Conservation (phyloP, 2,113 vertebrate genomes). For the Labeo rohita region DNA sequence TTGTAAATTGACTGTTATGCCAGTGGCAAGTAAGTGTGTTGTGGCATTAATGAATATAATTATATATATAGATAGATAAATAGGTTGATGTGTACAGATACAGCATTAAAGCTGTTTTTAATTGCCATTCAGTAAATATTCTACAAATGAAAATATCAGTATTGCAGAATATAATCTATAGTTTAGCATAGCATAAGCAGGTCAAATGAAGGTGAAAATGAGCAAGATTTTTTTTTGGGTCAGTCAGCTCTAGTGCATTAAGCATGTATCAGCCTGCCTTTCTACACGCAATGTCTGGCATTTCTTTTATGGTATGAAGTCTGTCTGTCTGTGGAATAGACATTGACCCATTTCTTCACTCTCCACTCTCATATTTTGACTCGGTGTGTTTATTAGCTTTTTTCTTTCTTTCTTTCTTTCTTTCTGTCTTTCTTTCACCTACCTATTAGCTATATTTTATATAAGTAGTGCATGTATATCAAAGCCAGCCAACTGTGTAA, state of each 20-base stretch:
- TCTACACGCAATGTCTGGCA: constrained; percentile 6
- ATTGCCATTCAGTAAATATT: not conserved
- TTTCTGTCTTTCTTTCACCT: not conserved
- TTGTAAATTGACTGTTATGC: not conserved
- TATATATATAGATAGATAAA: not conserved
- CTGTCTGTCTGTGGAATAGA: constrained; percentile 15
- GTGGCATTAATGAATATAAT: not conserved
- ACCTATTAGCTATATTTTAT: not conserved
- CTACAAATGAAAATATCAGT: not conserved
- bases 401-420: not conserved
- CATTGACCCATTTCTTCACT: constrained; percentile 15
- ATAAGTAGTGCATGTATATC: not conserved
- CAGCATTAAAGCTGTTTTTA: not conserved
- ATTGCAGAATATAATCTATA: not conserved
- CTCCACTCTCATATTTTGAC: not conserved
- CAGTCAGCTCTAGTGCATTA: not conserved
- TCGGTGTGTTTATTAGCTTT: not conserved
- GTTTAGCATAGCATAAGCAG: not conserved
- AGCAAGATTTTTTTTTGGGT: not conserved
- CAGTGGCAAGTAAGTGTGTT: not conserved
- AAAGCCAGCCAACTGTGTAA: constrained; percentile 1
- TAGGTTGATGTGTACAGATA: not conserved
- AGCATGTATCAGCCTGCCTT: not conserved
- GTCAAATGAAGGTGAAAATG: not conserved
- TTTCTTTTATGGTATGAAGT: constrained; percentile 8